These are phyloP conservation scores for Invenusta paracnida DNA, from an alignment of 2,888 invertebrate genomes.

Conservation along the genomic window DNA sequence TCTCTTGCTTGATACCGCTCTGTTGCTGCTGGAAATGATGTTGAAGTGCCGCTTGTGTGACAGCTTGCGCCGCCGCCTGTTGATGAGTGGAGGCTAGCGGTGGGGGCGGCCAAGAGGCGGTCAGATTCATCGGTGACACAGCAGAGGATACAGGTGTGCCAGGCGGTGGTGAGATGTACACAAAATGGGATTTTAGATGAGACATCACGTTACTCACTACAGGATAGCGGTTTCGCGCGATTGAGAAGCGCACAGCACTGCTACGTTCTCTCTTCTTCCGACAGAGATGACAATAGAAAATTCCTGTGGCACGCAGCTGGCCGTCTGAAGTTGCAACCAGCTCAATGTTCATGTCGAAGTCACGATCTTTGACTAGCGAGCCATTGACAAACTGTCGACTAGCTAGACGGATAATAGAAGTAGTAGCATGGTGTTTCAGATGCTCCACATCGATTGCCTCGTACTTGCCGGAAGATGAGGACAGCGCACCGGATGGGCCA, in stretches of 20 bases:
- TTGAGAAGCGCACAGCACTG: conserved; percentile 42
- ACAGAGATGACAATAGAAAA: conserved; percentile 41
- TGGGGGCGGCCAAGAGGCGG: background rate
- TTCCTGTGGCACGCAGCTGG: conserved; percentile 38
- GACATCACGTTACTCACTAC: conserved; percentile 43
- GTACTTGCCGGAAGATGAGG: background rate
- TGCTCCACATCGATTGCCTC: conserved; percentile 38
- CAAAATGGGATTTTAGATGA: conserved; percentile 41
- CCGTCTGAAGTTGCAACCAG: conserved; percentile 33
- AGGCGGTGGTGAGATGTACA: background rate
- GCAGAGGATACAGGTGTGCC: background rate
- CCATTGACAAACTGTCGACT: conserved; percentile 41
- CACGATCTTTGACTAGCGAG: conserved; percentile 32
- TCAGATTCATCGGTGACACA: background rate
- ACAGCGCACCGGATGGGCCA: background rate
- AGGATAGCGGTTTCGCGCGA: conserved; percentile 40
- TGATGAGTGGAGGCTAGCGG: background rate
- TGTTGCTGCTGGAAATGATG: background rate
- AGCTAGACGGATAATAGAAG: conserved; percentile 35
- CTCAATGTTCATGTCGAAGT: conserved; percentile 41
- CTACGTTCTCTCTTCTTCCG: conserved; percentile 37
- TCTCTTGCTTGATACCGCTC: background rate
- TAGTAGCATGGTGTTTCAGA: conserved; percentile 37
- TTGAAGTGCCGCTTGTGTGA: too few species aligned
- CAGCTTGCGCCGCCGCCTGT: too few species aligned